Evolutionary conservation across 2,888 invertebrate genomes (phyloP).

Genomic region (Frankliniella intonsa): DNA sequence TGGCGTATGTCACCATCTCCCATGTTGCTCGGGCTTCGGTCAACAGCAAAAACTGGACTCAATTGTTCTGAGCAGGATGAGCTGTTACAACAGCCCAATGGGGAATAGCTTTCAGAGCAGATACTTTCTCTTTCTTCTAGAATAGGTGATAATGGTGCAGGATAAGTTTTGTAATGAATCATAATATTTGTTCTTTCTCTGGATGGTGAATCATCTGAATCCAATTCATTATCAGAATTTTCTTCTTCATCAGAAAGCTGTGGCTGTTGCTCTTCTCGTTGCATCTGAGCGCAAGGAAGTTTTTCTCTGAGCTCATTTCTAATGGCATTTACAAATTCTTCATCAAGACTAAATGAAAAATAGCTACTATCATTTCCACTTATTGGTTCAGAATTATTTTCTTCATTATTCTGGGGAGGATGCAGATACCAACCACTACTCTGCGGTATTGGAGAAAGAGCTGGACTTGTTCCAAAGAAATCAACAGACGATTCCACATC

Average conservation of each 20-base stretch:
- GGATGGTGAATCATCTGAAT: conserved; percentile 32
- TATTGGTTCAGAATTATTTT: conserved; percentile 51
- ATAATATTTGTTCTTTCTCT: conserved; percentile 36
- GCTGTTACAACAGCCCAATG: conserved; percentile 35
- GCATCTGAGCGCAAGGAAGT: conserved; percentile 52
- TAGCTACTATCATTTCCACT: conserved; percentile 51
- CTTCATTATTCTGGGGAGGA: conserved; percentile 40
- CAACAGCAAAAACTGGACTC: conserved; percentile 39
- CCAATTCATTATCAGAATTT: conserved; percentile 7
- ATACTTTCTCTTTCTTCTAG: conserved; percentile 53
- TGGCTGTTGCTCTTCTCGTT: conserved; percentile 45
- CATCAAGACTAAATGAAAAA: conserved; percentile 59
- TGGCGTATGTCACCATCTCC: background rate
- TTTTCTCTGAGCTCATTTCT: conserved; percentile 66
- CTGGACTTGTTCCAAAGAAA: conserved; percentile 31
- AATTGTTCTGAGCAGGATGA: conserved; percentile 35
- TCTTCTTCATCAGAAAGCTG: conserved; percentile 42
- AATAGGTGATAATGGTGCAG: conserved; percentile 57
- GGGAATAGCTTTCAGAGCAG: conserved; percentile 39
- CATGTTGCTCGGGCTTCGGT: conserved; percentile 30
- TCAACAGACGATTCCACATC: conserved; percentile 33
- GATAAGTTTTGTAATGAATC: conserved; percentile 52
- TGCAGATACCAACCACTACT: conserved; percentile 40
- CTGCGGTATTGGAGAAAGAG: background rate
- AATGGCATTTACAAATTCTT: conserved; percentile 65